Base-by-base conservation (phyloP, 2,888 invertebrate species). In the Hypena proboscidalis region DNA sequence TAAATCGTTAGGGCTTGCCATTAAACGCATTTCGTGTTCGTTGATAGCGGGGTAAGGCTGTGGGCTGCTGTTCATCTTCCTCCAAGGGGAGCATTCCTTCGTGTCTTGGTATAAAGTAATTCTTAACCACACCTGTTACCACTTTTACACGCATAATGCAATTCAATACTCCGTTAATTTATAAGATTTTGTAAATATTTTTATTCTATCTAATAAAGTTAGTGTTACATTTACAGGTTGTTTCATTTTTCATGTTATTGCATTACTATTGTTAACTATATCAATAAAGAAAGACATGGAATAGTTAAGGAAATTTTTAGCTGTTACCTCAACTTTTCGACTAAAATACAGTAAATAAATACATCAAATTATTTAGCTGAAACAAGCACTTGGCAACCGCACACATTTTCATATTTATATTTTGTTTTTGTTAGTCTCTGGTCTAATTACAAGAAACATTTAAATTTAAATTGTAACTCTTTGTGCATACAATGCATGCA, bases 151-250 rank as follows among this genome's bases (percentile, higher is more conserved):
- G 72, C 74, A 69, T 75, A 67, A 78, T 78, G 83, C 81, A 83
- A 83, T 84, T 86, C 81, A 85, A 85, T 87, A 89, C 88, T 90
- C 86, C 81, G 64, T 71, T 86, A 85, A 77, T 66, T 46, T 59
- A 67, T 74, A 82, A 82, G 77, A 59, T 79, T 80, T 88, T 90
- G 90, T 90, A 90, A 85, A 90, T 90, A 90, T 80, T 80, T 83
- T 77, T 79, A 66, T 64, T 69, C 64, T 71, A 51, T 62, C 66
- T 67, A 70, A 72, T 72, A 74, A 74, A 73, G 58, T 53, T 78
- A 79, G 77, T 64, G 54, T 68, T 74, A 70, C 67, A 67, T 71
- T 69, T 69, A 36, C 46, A 1, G 22, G 0, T 45, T 43, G 35
- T 69, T 70, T 74, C 60, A 63, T 70, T 68, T 45, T 44, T 4